A percentile compares a stretch with the other conserved stretches of the same genome.
Evolutionary conservation across 2,113 vertebrate species (phyloP).

Genomic region (Dascyllus trimaculatus): DNA sequence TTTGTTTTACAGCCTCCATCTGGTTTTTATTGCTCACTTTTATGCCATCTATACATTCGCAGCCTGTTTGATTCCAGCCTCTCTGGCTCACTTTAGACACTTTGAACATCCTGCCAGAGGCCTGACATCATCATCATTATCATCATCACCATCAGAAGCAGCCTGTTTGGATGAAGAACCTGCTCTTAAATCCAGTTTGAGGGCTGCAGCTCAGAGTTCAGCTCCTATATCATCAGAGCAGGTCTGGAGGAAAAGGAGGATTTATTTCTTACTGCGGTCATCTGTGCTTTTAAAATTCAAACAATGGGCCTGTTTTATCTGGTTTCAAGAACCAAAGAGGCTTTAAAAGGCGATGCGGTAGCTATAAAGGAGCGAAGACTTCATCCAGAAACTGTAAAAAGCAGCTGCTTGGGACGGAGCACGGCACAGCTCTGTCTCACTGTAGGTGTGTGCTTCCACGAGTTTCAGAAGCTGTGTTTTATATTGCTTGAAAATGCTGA

Average conservation of each 20-base stretch:
- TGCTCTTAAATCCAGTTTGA: no score
- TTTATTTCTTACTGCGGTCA: background rate
- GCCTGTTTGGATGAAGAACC: no score
- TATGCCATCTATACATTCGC: background rate
- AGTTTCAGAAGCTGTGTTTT: no score
- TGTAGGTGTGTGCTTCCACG: no score
- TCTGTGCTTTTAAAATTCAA: background rate
- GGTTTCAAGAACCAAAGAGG: background rate
- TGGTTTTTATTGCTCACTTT: slow-evolving; percentile 38
- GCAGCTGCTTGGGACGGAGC: background rate
- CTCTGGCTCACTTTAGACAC: background rate
- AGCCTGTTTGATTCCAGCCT: no score
- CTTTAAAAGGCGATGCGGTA: background rate
- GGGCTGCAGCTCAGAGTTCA: no score
- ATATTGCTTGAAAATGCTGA: no score
- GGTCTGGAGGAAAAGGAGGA: no score
- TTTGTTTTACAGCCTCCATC: slow-evolving; percentile 43
- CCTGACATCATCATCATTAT: slow-evolving; percentile 26
- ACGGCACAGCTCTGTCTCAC: no score
- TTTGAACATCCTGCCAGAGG: slow-evolving; percentile 44
- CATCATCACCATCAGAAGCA: no score
- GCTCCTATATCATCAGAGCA: no score
- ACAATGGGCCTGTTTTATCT: background rate
- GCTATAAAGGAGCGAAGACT: background rate
- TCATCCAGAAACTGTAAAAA: slow-evolving; percentile 7